These are phyloP conservation scores for Pseudomyrmex sp. DNA, from an alignment of 1,140 invertebrate genomes.

Conservation along the genomic window DNA sequence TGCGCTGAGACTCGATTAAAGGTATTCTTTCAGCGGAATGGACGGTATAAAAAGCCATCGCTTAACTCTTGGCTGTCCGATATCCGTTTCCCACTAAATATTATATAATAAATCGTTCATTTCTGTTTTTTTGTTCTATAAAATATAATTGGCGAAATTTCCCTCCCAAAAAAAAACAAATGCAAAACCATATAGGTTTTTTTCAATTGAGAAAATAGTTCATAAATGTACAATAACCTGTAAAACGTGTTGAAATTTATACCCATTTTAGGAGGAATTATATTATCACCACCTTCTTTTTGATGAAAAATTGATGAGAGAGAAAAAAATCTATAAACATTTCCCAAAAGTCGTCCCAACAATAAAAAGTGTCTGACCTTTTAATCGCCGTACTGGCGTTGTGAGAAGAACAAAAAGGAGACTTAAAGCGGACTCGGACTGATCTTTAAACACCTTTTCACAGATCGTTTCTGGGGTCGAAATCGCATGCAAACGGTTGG, in stretches of 20 bases:
- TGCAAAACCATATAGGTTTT: neutral
- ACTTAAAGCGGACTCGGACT: neutral
- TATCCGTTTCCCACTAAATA: neutral
- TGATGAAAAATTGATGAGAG: neutral
- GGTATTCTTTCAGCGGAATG: conserved; percentile 14
- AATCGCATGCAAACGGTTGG: conserved; percentile 36
- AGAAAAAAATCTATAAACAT: neutral
- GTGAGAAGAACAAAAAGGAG: conserved; percentile 7
- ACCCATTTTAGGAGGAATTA: neutral
- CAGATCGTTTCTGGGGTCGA: conserved; percentile 8
- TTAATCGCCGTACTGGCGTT: conserved; percentile 3
- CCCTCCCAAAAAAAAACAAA: too few relatives aligned
- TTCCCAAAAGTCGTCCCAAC: neutral
- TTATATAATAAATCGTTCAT: neutral
- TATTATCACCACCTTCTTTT: neutral
- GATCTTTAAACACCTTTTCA: conserved; percentile 37
- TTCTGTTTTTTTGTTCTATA: neutral
- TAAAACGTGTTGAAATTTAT: too few relatives aligned
- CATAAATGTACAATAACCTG: too few relatives aligned
- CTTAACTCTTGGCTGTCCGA: conserved; percentile 15
- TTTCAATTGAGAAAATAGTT: too few relatives aligned
- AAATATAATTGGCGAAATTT: neutral
- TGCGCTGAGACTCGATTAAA: conserved; percentile 24
- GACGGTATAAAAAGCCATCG: neutral
- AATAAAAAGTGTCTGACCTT: conserved; percentile 20